phyloP scores from a whole-genome alignment of 2,113 vertebrate genomes.

The Erpornis zantholeuca region DNA sequence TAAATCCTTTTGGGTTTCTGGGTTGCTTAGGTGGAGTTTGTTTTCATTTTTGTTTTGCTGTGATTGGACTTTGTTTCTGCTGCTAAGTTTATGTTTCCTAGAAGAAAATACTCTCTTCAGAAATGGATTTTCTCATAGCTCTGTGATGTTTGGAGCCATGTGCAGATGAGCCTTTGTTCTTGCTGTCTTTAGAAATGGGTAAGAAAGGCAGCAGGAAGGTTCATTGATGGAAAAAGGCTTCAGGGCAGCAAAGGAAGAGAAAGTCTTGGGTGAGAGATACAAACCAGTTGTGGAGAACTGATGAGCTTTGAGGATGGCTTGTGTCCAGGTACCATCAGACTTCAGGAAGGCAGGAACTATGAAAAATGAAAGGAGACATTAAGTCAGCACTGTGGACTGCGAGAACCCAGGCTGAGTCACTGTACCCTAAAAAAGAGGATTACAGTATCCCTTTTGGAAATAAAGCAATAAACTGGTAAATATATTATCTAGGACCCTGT shows the following conservation, averaged over 20 bases:
- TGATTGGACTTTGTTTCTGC: neutral
- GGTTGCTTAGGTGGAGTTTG: neutral
- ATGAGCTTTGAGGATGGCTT: constrained; percentile 20
- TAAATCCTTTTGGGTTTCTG: neutral
- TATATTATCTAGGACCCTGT: neutral
- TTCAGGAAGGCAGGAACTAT: constrained; percentile 11
- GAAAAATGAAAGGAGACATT: constrained; percentile 46
- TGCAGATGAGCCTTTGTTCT: neutral
- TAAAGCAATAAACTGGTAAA: neutral
- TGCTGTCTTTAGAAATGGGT: neutral
- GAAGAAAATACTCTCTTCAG: neutral
- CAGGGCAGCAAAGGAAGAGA: neutral
- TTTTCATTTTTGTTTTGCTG: neutral
- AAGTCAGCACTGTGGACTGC: constrained; percentile 49
- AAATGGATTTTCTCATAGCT: neutral
- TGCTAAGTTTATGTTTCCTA: neutral
- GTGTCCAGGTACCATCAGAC: constrained; percentile 31
- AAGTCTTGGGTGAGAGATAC: fast-evolving
- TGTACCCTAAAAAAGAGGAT: constrained; percentile 10
- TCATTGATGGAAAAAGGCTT: neutral
- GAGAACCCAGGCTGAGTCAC: constrained; percentile 26
- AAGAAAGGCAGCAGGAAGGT: neutral
- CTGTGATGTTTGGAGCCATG: neutral
- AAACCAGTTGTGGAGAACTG: neutral
- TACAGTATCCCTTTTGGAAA: neutral